These are phyloP conservation scores for Turdus rufiventris DNA, from an alignment of 2,113 vertebrate species.

Conservation along the genomic window DNA sequence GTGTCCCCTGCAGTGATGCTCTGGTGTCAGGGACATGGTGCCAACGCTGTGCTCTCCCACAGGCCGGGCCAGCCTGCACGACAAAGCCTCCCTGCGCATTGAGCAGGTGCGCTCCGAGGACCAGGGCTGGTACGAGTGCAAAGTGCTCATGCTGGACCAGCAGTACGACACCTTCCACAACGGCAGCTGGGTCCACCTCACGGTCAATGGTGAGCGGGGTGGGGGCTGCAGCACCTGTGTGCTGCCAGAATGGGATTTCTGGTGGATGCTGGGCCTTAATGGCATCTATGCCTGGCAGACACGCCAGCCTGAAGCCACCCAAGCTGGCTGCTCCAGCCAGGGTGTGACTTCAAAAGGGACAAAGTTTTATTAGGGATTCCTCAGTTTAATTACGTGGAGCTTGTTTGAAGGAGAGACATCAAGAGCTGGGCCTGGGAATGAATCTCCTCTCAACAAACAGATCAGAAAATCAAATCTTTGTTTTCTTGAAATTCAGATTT, in stretches of 20 bases:
- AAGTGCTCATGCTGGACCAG: conserved; percentile 96
- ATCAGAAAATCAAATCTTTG: conserved; percentile 66
- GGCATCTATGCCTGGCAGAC: background rate
- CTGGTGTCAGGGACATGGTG: accelerated
- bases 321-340: background rate
- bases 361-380: conserved; percentile 32
- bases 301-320: background rate
- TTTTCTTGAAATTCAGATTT: conserved; percentile 69
- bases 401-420: conserved; percentile 45
- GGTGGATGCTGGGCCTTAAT: background rate
- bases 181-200: conserved; percentile 98
- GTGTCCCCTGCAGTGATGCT: no score
- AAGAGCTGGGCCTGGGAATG: conserved; percentile 30
- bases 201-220: conserved; percentile 84
- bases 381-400: conserved; percentile 46
- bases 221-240: accelerated
- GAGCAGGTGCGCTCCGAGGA: conserved; percentile 94
- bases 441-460: conserved; percentile 53
- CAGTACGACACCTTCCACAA: conserved; percentile 99
- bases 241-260: background rate
- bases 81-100: conserved; percentile 94
- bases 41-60: background rate
- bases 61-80: conserved; percentile 94
- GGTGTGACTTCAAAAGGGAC: conserved; percentile 26
- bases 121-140: conserved; percentile 99